These are phyloP conservation scores for Misgurnus anguillicaudatus DNA, from an alignment of 2,113 vertebrate species.

Conservation along the genomic window DNA sequence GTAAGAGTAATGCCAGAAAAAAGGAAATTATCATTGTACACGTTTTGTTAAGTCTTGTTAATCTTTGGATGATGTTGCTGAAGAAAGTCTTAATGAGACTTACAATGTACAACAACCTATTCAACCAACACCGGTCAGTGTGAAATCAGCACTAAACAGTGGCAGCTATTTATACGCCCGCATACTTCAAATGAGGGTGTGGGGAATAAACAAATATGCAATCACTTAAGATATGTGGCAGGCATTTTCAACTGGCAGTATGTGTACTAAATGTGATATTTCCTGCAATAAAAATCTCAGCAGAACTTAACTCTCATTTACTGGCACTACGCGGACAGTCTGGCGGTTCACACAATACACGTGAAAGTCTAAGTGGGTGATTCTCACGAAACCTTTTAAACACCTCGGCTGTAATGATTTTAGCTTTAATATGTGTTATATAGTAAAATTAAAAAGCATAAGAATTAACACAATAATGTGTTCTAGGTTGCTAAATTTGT, in stretches of 20 bases:
- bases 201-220: conserved; percentile 12
- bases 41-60: not conserved
- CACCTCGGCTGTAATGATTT: too few species aligned
- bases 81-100: not conserved
- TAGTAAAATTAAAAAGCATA: too few species aligned
- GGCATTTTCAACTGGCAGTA: not conserved
- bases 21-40: not conserved
- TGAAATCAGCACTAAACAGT: conserved; percentile 21
- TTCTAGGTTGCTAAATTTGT: too few species aligned
- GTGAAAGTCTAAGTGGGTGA: too few species aligned
- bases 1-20: not conserved
- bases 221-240: not conserved
- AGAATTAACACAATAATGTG: too few species aligned
- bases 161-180: conserved; percentile 44
- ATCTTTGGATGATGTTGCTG: not conserved
- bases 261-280: not conserved
- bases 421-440: too few species aligned
- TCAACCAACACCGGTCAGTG: conserved; percentile 34
- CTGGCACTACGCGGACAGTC: too few species aligned
- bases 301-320: not conserved
- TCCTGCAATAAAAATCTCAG: not conserved
- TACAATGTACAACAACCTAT: conserved; percentile 11
- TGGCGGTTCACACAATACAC: too few species aligned
- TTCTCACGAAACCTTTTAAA: too few species aligned
- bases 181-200: conserved; percentile 31